These are phyloP conservation scores for Pampusana beccarii DNA, from an alignment of 2,113 vertebrate genomes.

Conservation along the genomic window DNA sequence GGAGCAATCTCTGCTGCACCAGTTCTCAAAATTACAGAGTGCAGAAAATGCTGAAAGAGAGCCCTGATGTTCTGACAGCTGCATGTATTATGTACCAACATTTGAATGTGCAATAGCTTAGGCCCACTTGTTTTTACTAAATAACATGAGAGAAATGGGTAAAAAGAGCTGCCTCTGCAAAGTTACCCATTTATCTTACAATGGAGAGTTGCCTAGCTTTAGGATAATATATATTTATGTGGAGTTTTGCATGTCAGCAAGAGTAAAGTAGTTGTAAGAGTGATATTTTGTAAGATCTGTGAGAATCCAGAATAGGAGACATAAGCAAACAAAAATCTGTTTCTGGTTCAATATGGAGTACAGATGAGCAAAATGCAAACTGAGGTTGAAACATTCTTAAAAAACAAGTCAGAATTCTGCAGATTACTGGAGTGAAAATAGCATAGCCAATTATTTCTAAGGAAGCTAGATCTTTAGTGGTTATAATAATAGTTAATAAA, in stretches of 20 bases:
- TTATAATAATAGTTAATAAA: constrained; percentile 35
- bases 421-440: not conserved
- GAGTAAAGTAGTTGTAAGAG: not conserved
- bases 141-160: not conserved
- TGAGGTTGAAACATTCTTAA: not conserved
- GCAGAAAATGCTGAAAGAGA: fast-evolving
- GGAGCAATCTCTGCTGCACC: not conserved
- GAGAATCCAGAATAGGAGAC: not conserved
- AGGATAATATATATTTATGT: not conserved
- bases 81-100: not conserved
- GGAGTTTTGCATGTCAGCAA: not conserved
- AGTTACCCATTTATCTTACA: not conserved
- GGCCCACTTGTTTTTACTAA: not conserved
- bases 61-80: not conserved
- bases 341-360: not conserved
- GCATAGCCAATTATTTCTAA: not conserved
- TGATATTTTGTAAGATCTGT: not conserved
- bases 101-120: not conserved
- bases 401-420: not conserved
- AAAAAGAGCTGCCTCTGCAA: not conserved
- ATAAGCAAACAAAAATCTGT: not conserved
- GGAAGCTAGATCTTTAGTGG: not conserved
- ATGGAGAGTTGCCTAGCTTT: not conserved
- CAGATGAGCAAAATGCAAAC: not conserved
- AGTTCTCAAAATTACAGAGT: not conserved